These are phyloP conservation scores for Cromileptes altivelis DNA, from an alignment of 2,113 vertebrate species.

Conservation along the genomic window DNA sequence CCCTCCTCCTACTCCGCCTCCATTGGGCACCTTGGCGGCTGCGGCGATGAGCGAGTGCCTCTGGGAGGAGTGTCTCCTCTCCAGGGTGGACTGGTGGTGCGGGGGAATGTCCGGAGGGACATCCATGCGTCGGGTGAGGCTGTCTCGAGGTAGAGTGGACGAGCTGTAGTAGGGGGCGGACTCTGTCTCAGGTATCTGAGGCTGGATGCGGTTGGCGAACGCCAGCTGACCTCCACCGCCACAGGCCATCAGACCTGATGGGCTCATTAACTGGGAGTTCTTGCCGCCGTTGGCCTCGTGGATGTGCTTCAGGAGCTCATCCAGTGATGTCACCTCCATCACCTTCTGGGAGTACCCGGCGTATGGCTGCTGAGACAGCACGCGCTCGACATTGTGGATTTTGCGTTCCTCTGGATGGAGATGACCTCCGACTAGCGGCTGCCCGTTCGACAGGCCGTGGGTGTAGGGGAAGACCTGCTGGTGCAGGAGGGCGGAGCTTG, in stretches of 20 bases:
- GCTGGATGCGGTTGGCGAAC: conserved; percentile 86
- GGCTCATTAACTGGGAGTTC: conserved; percentile 81
- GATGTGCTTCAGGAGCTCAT: conserved; percentile 92
- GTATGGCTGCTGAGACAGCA: conserved; percentile 85
- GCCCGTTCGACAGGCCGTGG: conserved; percentile 80
- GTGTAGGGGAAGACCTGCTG: conserved; percentile 86
- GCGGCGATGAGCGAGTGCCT: conserved; percentile 85
- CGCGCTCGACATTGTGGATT: conserved; percentile 85
- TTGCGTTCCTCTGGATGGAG: conserved; percentile 87
- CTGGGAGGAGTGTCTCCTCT: conserved; percentile 85
- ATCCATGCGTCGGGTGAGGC: conserved; percentile 90
- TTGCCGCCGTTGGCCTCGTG: conserved; percentile 85
- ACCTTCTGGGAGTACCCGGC: conserved; percentile 87
- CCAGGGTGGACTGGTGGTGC: conserved; percentile 83
- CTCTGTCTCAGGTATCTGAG: conserved; percentile 86
- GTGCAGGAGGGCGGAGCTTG: conserved; percentile 78
- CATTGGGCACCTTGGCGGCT: conserved; percentile 81
- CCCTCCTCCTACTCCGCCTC: conserved; percentile 39
- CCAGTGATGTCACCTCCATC: conserved; percentile 91
- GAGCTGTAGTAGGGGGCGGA: conserved; percentile 87
- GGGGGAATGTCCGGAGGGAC: conserved; percentile 87
- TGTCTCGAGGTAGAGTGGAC: conserved; percentile 87
- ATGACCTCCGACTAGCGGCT: conserved; percentile 67
- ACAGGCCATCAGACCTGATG: conserved; percentile 76
- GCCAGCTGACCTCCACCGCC: conserved; percentile 74